Evolutionary conservation across 1,140 invertebrate species (phyloP), one percentile per base, ranked within the genome.

Genomic region (Pogonomyrmex californicus): DNA sequence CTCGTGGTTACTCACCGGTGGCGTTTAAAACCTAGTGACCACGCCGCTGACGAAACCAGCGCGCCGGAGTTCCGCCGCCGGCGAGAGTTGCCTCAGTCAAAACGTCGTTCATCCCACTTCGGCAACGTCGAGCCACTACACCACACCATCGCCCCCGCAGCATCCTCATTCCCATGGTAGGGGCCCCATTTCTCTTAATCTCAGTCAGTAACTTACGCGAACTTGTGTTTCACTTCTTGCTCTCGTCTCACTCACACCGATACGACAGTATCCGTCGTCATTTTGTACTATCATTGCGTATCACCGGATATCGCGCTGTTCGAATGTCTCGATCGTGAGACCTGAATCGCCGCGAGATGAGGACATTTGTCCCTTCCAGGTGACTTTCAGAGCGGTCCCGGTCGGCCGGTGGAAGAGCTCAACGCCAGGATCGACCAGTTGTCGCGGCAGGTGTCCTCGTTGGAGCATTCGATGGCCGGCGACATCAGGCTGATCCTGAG

Each of bases 401-500:
- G 93, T 85, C 94, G 94, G 70, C 95, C 96, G 62, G 92, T 96
- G 66, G 96, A 96, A 49, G 95, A 96, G 85, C 94, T 96, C 85
- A 96, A 96, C 89, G 92, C 92, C 47, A 95, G 97, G 91, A 96
- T 98, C 91, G 97, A 97, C 85, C 96, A 97, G 85, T 93, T 98
- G 33, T 96, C 96, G 86, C 96, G 96, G 85, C 96, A 96, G 87
- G 96, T 97, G 36, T 95, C 96, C 9, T 95, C 96, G 10, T 92
- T 98, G 78, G 97, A 98, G 89, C 95, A 96, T 51, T 96, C 97
- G 4, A 96, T 97, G 88, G 96, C 96, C 1, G 95, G 96, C 2
- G 97, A 98, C 87, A 96, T 97, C 81, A 96, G 96, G 88, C 95
- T 96, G 79, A 97, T 98, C 73, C 92, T 97, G 89, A 95, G 96